Base-by-base conservation (phyloP, 1,140 invertebrate species). In the Drosophila repleta region DNA sequence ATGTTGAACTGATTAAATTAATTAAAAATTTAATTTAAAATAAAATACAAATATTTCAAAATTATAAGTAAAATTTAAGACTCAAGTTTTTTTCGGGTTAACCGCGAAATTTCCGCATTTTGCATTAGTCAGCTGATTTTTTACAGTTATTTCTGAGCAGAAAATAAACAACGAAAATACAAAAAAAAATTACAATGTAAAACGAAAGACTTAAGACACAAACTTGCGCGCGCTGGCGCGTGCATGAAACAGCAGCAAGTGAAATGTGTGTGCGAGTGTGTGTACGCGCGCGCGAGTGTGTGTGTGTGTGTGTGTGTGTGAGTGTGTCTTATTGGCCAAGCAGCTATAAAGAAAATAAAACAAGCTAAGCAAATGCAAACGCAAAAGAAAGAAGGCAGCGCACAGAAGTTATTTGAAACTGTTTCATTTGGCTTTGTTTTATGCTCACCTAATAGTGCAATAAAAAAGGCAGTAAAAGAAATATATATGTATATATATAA, bases 151-250 rank as follows among this genome's bases (percentile, higher is more conserved):
- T 63, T 39, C 26, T 49, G n/a, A 15, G n/a, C 39, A 49, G 52
- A 43, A 39, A 29, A 56, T 51, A 65, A 39, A 20, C 21, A 51
- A 62, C 24, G 35, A 24, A 61, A 56, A n/a, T n/a, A n/a, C n/a
- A 37, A 61, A 11, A 67, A 56, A 62, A 58, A 58, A n/a, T n/a
- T 21, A 15, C 24, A 45, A 24, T 17, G 11, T 32, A 26, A 72
- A 74, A 81, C 69, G 55, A 88, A 88, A 88, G 79, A 87, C 83
- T 87, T 74, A 70, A 79, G 79, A 76, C 72, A 87, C 75, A 83
- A 88, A 87, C 83, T 79, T 76, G 55, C 75, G 71, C 60, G 57
- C 35, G 39, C 24, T 65, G 64, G 65, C 62, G 58, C 82, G 66
- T 62, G 73, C 81, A 84, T 83, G 74, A 83, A 75, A 32, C 62